Base-by-base conservation (phyloP, 2,888 invertebrate genomes). In the Leptinotarsa haldemani region DNA sequence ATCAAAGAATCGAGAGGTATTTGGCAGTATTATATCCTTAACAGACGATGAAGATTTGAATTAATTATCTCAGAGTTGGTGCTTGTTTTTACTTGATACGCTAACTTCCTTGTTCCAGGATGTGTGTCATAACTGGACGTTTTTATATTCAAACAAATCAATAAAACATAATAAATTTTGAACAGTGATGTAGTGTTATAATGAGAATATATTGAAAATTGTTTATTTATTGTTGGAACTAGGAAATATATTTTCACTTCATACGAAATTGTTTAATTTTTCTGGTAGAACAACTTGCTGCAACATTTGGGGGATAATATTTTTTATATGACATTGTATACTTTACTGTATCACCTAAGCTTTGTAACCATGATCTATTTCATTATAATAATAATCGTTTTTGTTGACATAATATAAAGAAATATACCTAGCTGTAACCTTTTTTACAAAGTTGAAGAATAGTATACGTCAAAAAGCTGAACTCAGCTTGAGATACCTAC, bases 11-110 rank as follows among this genome's bases (percentile, higher is more conserved):
- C 74, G 79, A 5, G 82, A 84, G 73, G 82, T 86, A 69, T 88
- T 88, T 74, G 88, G 88, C 15, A 88, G 88, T 77, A 84, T 85
- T 13, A 85, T 88, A 65, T 84, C 87, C 2, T 72, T 86, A 50
- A 85, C 86, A 65, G 86, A 85, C 30, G 86, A 87, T 74, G 84
- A 85, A 50, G 81, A 82, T 66, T 75, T 77, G 48, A 77, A 68
- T 71, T 75, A 64, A 30, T 61, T 7, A 12, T 58, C 22, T 58
- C 4, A 13, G 4, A 16, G 4, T 12, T 5, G 30, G 5, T 30
- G 5, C 30, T 30, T 5, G 9, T 40, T 9, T 40, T 40, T 9
- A 40, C 40, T 40, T 40, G 40, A 40, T 40, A 40, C 12, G 40
- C 40, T 9, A 12, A 12, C 40, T 40, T 40, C 40, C 40, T 40